Base-by-base conservation (phyloP, 2,888 invertebrate genomes). In the Melikaiella ostensackeni region DNA sequence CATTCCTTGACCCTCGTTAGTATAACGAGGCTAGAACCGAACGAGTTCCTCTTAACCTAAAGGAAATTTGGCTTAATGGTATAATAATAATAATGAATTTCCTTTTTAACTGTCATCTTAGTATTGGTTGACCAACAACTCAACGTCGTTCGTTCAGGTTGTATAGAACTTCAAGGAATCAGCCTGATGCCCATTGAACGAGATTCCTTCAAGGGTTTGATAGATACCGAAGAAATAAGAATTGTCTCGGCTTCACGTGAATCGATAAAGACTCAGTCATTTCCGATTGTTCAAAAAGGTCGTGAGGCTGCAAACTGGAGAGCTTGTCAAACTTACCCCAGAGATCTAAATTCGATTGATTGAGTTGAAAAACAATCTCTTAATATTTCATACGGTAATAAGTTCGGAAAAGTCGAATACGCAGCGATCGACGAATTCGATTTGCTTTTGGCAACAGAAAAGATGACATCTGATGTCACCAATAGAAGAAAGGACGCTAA, bases 351-450 rank as follows among this genome's bases (percentile, higher is more conserved):
- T 0, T 96, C 96, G 2, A 89, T 99, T 62, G 93, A 92, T 19
- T 98, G 97, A 97, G 91, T 97, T 9, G 96, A 95, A 1, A 96
- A 96, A 1, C 92, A 93, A 0, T 62, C 85, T 6, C 24, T 73
- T 2, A 57, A 81, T 16, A 55, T 83, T 27, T 61, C 59, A 8
- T 74, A 83, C 2, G 19, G 11, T 3, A 30, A 33, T 0, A 78
- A 86, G n/a, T 59, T 93, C 9, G 92, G 93, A 1, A 89, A 94
- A 90, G 94, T 96, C 0, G 94, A 95, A 86, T 97, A 96, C 88
- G 92, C 97, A 0, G 94, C 98, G 0, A 90, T 99, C 19, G 99
- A 99, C 92, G 98, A 98, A 94, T 93, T 57, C 38, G 82, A 82
- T 30, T 50, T 79, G 0, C 57, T 35, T 2, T 1, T 97, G 0